Base-by-base conservation (phyloP, 2,888 invertebrate genomes). In the Syrphus vitripennis region DNA sequence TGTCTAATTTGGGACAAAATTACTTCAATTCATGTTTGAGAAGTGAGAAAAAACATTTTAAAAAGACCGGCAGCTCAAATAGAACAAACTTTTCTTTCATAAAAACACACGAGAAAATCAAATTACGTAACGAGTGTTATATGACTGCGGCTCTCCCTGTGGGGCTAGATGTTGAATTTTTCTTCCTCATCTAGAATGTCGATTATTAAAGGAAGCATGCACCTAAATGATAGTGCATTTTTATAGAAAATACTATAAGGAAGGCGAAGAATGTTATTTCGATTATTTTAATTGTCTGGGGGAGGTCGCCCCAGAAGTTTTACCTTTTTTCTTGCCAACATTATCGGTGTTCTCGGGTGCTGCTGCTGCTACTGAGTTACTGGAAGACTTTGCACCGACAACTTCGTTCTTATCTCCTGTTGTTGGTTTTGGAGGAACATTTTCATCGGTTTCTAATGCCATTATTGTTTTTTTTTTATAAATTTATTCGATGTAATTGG, bases 281-380 rank as follows among this genome's bases (percentile, higher is more conserved):
- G 26, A 14, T 10, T 19, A 26, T 42, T 55, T 74, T 19, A 4
- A 40, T 1, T 42, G 50, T 42, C 34, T 50, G 14, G 14, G 26
- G 42, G 37, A 40, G 55, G 37, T 29, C 26, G 29, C 14, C 55
- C n/a, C 24, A 72, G 77, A 74, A 88, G 9, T 37, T 16, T 63
- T 65, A 88, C 88, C 88, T 88, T 88, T 88, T 83, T 87, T 88
- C 87, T 88, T 88, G 75, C 70, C 78, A 45, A 42, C 71, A 67
- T 81, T 87, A 26, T 83, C 87, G 74, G 53, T 55, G 34, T 69
- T 79, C 61, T 61, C 77, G 48, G 40, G 74, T 45, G 69, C 37
- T 61, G 72, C 40, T 50, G 70, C 55, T 65, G 79, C 67, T 29
- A 65, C 57, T 4, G 69, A 31, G 31, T 45, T 63, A 50, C 21